Conservation (phyloP, 1,140 invertebrate genomes). For the Delia radicum region DNA sequence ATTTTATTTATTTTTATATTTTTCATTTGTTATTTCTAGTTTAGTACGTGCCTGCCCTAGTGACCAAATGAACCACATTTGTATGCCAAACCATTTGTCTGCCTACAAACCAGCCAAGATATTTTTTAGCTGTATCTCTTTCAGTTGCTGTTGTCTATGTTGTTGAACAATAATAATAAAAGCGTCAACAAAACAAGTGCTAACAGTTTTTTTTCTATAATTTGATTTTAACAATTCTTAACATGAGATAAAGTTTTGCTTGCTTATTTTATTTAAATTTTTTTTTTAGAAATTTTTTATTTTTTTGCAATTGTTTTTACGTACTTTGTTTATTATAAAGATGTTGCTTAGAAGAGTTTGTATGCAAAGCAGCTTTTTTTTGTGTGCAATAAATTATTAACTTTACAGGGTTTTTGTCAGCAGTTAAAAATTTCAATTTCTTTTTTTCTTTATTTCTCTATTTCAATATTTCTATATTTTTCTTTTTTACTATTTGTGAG, state of each 20-base stretch:
- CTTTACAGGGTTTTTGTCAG: neutral
- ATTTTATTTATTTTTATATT: neutral
- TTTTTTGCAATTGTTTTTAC: neutral
- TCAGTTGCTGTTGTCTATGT: neutral
- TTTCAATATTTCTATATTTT: neutral
- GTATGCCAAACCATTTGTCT: slow-evolving; percentile 17
- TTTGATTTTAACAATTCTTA: slow-evolving; percentile 20
- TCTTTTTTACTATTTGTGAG: neutral
- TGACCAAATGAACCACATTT: slow-evolving; percentile 24
- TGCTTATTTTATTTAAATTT: neutral
- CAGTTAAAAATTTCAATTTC: neutral
- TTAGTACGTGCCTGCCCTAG: slow-evolving; percentile 19
- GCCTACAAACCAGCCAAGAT: neutral
- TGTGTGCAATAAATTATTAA: neutral
- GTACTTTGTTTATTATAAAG: neutral
- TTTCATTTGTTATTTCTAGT: neutral
- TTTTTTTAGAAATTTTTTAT: neutral
- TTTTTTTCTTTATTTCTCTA: neutral
- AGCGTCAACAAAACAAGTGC: slow-evolving; percentile 19
- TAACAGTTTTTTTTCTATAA: slow-evolving; percentile 22
- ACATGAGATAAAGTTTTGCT: neutral
- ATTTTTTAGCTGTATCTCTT: neutral
- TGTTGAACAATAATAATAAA: neutral
- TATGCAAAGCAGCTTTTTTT: neutral
- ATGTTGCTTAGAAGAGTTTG: neutral